These are phyloP conservation scores for Passerculus sandwichensis DNA, from an alignment of 2,797 vertebrate genomes.

Conservation along the genomic window DNA sequence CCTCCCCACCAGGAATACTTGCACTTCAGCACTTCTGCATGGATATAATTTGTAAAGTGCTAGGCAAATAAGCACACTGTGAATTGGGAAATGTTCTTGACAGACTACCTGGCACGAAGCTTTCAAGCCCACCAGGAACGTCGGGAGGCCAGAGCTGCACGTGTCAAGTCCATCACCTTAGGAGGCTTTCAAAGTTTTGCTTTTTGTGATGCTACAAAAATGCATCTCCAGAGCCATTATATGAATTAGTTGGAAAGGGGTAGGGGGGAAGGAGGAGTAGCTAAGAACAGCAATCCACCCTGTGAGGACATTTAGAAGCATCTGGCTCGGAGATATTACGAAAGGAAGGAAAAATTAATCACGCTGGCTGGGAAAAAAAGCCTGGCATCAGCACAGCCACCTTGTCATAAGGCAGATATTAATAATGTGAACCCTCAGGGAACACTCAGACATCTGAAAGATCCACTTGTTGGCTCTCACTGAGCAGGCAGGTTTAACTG, in stretches of 20 bases:
- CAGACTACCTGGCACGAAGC: slow-evolving; percentile 23
- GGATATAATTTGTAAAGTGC: slow-evolving; percentile 56
- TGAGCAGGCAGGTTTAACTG: slow-evolving; percentile 38
- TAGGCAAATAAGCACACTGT: slow-evolving; percentile 1
- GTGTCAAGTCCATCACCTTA: slow-evolving; percentile 27
- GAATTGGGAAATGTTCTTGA: slow-evolving; percentile 10
- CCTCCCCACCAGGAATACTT: slow-evolving; percentile 3
- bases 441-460: slow-evolving; percentile 52
- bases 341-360: slow-evolving; percentile 84
- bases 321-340: slow-evolving; percentile 83
- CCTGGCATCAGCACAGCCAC: slow-evolving; percentile 68
- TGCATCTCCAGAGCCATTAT: slow-evolving; percentile 86
- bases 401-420: slow-evolving; percentile 71
- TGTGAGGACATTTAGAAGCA: slow-evolving; percentile 65
- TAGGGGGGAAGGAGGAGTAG: slow-evolving; percentile 8
- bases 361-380: slow-evolving; percentile 14
- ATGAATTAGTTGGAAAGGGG: slow-evolving; percentile 75
- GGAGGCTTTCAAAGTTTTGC: slow-evolving; percentile 56
- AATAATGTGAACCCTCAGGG: slow-evolving; percentile 64
- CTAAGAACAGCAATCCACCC: slow-evolving; percentile 79
- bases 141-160: neutral
- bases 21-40: slow-evolving; percentile 41
- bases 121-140: slow-evolving; percentile 1
- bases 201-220: slow-evolving; percentile 65
- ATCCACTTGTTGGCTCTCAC: slow-evolving; percentile 53